These are phyloP conservation scores for Catostomus latipinnis DNA, from an alignment of 2,797 vertebrate genomes.

Conservation along the genomic window DNA sequence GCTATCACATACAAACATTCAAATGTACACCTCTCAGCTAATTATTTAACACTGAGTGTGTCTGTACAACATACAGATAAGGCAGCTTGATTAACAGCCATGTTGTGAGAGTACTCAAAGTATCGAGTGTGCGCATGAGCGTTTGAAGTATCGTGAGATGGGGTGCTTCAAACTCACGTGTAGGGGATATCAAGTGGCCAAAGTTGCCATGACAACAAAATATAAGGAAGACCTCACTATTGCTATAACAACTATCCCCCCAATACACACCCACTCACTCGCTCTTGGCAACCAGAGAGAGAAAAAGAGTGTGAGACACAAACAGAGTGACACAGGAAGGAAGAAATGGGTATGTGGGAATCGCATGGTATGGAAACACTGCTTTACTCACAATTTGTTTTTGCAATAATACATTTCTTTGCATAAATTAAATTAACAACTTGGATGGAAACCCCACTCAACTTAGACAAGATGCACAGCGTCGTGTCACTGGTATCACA, in stretches of 20 bases:
- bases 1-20: too few species aligned
- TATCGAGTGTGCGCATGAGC: constrained; percentile 46
- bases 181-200: constrained; percentile 71
- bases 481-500: too few species aligned
- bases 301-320: constrained; percentile 20
- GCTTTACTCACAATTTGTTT: too few species aligned
- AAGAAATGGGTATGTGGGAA: too few species aligned
- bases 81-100: constrained; percentile 4
- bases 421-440: too few species aligned
- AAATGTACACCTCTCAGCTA: too few species aligned
- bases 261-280: constrained; percentile 63
- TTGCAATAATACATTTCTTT: too few species aligned
- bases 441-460: too few species aligned
- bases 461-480: too few species aligned
- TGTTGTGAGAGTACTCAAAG: constrained; percentile 42
- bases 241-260: constrained; percentile 74
- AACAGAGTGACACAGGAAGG: background rate
- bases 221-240: constrained; percentile 75
- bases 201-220: constrained; percentile 80
- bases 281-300: constrained; percentile 62
- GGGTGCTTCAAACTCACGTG: constrained; percentile 70
- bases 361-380: too few species aligned
- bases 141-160: constrained; percentile 63
- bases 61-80: constrained; percentile 22
- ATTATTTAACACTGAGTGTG: background rate